Evolutionary conservation across 2,113 vertebrate species (phyloP).

Genomic region (Vanacampus margaritifer): DNA sequence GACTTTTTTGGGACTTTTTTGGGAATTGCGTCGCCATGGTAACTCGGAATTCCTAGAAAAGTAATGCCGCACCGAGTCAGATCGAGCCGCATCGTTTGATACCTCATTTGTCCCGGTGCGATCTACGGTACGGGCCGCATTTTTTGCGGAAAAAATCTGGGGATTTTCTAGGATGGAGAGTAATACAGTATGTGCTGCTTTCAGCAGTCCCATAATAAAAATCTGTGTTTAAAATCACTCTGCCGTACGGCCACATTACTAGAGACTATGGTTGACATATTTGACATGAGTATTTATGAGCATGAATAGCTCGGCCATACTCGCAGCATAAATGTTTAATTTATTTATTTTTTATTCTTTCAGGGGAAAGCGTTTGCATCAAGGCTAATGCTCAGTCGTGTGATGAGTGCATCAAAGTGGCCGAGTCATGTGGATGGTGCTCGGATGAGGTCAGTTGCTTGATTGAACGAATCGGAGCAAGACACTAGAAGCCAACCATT

Average conservation of each 20-base stretch:
- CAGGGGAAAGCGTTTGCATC: conserved; percentile 90
- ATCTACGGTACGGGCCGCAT: too few relatives aligned
- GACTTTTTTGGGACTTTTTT: too few relatives aligned
- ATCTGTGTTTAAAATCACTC: not conserved
- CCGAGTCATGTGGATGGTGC: conserved; percentile 93
- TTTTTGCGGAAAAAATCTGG: too few relatives aligned
- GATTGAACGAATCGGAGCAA: not conserved
- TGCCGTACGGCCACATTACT: not conserved
- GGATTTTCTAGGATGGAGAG: too few relatives aligned
- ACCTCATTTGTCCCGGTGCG: too few relatives aligned
- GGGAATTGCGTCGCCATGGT: too few relatives aligned
- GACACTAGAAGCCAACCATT: not conserved
- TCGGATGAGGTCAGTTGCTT: conserved; percentile 80
- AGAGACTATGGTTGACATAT: not conserved
- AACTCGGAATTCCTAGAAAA: too few relatives aligned
- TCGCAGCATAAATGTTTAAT: conserved; percentile 9
- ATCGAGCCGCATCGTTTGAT: too few relatives aligned
- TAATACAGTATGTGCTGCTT: too few relatives aligned
- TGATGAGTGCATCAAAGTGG: conserved; percentile 93
- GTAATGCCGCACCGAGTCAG: too few relatives aligned
- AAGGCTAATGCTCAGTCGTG: conserved; percentile 95
- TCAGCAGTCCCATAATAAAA: too few relatives aligned
- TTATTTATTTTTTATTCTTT: conserved; percentile 45
- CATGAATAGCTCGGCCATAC: conserved; percentile 6
- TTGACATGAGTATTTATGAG: not conserved